phyloP scores from a whole-genome alignment of 2,888 invertebrate species.

The Dolichopus griseipennis region DNA sequence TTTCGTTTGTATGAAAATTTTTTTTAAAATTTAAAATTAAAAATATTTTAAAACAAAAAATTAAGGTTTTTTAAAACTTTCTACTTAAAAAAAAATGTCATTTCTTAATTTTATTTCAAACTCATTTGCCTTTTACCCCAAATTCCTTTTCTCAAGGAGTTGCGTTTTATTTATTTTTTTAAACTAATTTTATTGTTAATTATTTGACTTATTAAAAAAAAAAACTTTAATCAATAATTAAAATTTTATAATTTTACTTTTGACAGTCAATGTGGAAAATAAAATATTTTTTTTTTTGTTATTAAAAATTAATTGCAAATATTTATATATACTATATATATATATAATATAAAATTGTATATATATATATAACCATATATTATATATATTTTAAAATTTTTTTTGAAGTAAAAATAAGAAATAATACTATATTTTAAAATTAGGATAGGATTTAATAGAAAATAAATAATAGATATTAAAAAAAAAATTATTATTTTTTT shows the following conservation, averaged over 20 bases:
- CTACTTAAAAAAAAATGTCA: background rate
- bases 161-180: background rate
- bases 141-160: constrained; percentile 2
- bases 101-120: background rate
- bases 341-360: no score
- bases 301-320: background rate
- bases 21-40: no score
- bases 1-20: no score
- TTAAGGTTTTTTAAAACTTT: background rate
- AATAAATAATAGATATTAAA: no score
- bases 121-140: constrained; percentile 2
- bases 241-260: constrained; percentile 2
- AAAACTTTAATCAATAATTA: background rate
- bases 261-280: constrained; percentile 4
- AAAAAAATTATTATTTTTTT: no score
- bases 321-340: background rate
- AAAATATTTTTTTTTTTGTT: background rate
- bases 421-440: no score
- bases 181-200: background rate
- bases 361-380: no score
- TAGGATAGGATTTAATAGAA: no score
- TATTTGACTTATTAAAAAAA: background rate
- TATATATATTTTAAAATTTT: no score
- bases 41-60: background rate
- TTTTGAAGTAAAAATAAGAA: no score